phyloP scores from a whole-genome alignment of 2,113 vertebrate species.

The Stomatorhinus ivindoensis region DNA sequence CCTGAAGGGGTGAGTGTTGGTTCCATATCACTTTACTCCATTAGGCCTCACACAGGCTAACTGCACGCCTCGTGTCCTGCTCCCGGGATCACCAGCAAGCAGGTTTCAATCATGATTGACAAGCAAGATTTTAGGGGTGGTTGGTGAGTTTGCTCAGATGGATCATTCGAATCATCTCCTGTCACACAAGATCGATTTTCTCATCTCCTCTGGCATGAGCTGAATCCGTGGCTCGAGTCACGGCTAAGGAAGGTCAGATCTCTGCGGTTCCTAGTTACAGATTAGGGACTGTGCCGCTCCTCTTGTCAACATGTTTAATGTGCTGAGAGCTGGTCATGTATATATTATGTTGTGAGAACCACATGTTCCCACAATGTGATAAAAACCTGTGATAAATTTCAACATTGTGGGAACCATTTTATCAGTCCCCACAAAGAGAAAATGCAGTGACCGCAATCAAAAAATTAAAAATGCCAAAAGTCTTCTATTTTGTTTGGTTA shows the following conservation, averaged over 20 bases:
- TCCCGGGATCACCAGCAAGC: not conserved
- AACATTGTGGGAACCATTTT: not conserved
- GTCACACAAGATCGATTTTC: constrained; percentile 3
- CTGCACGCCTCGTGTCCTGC: too few species aligned
- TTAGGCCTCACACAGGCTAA: not conserved
- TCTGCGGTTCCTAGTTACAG: not conserved
- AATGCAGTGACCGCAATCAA: too few species aligned
- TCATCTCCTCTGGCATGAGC: not conserved
- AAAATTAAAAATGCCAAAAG: too few species aligned
- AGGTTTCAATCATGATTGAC: not conserved
- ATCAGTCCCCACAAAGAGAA: too few species aligned
- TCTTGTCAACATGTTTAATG: not conserved
- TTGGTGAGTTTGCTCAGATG: not conserved
- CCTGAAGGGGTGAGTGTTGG: not conserved
- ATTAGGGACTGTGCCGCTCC: not conserved
- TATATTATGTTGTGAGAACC: not conserved
- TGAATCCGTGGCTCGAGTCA: not conserved
- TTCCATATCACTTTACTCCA: too few species aligned
- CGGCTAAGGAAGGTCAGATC: not conserved
- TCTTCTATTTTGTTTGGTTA: too few species aligned
- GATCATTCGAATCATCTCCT: not conserved
- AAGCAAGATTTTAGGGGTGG: not conserved
- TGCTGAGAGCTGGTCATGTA: not conserved
- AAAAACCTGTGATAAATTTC: not conserved
- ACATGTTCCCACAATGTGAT: not conserved